Conservation (phyloP, 2,888 invertebrate species). For the Ramazzottius varieornatus region DNA sequence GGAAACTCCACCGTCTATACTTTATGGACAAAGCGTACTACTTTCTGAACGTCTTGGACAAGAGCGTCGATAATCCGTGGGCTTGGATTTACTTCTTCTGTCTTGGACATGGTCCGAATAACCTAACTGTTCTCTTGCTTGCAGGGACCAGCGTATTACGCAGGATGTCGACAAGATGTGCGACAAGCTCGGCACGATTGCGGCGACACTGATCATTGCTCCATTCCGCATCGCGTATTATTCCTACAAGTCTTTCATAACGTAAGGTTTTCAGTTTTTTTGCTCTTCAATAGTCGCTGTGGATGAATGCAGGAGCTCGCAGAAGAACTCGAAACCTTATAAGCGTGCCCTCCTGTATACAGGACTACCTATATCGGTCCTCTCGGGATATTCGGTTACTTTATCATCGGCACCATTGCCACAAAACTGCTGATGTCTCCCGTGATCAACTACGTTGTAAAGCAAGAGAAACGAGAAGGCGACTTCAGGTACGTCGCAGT, state of each 20-base stretch:
- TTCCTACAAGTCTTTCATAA: constrained; percentile 26
- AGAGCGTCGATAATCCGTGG: constrained; percentile 28
- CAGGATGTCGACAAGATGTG: constrained; percentile 30
- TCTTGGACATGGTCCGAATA: not conserved
- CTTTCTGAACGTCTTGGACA: constrained; percentile 23
- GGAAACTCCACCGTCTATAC: constrained; percentile 26
- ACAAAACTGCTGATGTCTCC: constrained; percentile 31
- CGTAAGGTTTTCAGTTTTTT: constrained; percentile 17
- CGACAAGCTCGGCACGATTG: constrained; percentile 19
- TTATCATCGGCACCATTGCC: constrained; percentile 27
- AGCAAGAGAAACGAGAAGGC: constrained; percentile 31
- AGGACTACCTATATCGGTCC: constrained; percentile 32
- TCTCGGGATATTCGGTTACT: constrained; percentile 27
- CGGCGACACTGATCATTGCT: constrained; percentile 17
- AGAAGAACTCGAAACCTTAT: too few species aligned
- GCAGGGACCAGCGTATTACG: constrained; percentile 30
- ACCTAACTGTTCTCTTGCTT: constrained; percentile 10
- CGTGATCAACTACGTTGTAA: constrained; percentile 27
- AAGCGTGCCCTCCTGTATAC: constrained; percentile 11
- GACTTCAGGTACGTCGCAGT: constrained; percentile 26
- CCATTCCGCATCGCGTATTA: constrained; percentile 32
- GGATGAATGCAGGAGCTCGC: not conserved
- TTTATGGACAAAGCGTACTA: constrained; percentile 28
- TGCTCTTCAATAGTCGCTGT: constrained; percentile 3
- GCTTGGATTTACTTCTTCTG: too few species aligned